Base-by-base conservation (phyloP, 2,797 vertebrate genomes). In the Rhinophrynus dorsalis region DNA sequence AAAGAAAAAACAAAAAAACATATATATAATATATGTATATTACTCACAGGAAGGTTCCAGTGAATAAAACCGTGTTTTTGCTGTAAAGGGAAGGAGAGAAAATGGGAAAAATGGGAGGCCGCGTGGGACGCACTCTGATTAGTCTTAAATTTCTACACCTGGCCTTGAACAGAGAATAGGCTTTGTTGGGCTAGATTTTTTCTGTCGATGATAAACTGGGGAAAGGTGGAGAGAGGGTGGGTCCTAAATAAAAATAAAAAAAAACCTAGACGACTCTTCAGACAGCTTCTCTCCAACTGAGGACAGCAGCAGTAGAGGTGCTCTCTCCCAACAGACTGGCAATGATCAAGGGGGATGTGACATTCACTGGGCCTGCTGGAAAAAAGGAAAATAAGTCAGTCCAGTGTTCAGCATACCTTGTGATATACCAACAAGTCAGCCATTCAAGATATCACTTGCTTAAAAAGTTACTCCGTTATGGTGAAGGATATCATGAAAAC, bases 331-430 rank as follows among this genome's bases (percentile, higher is more conserved):
- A 21, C 47, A 50, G 74, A 57, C 54, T 66, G 55, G 52, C 56
- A 60, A 67, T 40, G 57, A 58, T 30, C 30, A 38, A 26, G 26
- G 44, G 8, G 30, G 24, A 11, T 8, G 60, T 40, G 26, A 67
- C 63, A 60, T 70, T 70, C 67, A 71, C 55, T 67, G 67, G 62
- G 61, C 56, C 67, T 61, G 50, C 2, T 24, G 40, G 32, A 68
- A 24, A 30, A 40, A 2, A 59, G n/a, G 29, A 42, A n/a, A n/a
- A n/a, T n/a, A n/a, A n/a, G n/a, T n/a, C n/a, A n/a, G n/a, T n/a
- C n/a, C n/a, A n/a, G n/a, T n/a, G n/a, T n/a, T n/a, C n/a, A n/a
- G n/a, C n/a, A n/a, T n/a, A n/a, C n/a, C n/a, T n/a, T n/a, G n/a
- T n/a, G n/a, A n/a, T n/a, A n/a, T n/a, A n/a, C n/a, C n/a, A n/a